Percentiles rank a stretch among this genome's conserved stretches.
Evolutionary conservation across 2,797 vertebrate species (phyloP).

Genomic region (Atherinosoma microstoma): DNA sequence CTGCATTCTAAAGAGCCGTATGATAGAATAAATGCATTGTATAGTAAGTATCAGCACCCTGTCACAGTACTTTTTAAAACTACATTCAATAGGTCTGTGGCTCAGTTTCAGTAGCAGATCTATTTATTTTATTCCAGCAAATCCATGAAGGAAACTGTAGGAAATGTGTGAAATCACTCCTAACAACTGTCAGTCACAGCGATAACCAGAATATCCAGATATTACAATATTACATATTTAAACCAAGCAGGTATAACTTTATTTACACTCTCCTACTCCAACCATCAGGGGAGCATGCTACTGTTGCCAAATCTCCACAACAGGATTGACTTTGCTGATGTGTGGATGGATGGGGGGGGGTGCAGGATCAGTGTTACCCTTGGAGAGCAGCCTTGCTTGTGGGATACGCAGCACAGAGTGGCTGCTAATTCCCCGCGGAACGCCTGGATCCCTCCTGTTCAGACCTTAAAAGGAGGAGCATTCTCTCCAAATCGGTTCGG

Average conservation of each 20-base stretch:
- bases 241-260: slow-evolving; percentile 48
- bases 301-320: slow-evolving; percentile 59
- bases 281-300: slow-evolving; percentile 46
- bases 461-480: slow-evolving; percentile 54
- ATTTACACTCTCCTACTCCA: slow-evolving; percentile 46
- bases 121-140: not conserved
- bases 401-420: slow-evolving; percentile 63
- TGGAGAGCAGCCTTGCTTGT: slow-evolving; percentile 71
- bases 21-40: not conserved
- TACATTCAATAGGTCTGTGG: not conserved
- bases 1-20: too few relatives aligned
- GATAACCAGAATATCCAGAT: slow-evolving; percentile 5
- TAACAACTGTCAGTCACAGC: slow-evolving; percentile 18
- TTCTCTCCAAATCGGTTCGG: slow-evolving; percentile 68
- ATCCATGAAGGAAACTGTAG: not conserved
- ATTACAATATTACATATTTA: slow-evolving; percentile 38
- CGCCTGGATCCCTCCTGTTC: slow-evolving; percentile 58
- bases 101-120: not conserved
- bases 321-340: slow-evolving; percentile 52
- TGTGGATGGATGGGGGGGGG: slow-evolving; percentile 37
- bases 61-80: not conserved
- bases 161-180: not conserved
- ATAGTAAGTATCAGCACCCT: not conserved
- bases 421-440: slow-evolving; percentile 67
- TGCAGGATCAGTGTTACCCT: slow-evolving; percentile 65